Base-by-base conservation (phyloP, 1,140 invertebrate species). In the Ceratina australensis region DNA sequence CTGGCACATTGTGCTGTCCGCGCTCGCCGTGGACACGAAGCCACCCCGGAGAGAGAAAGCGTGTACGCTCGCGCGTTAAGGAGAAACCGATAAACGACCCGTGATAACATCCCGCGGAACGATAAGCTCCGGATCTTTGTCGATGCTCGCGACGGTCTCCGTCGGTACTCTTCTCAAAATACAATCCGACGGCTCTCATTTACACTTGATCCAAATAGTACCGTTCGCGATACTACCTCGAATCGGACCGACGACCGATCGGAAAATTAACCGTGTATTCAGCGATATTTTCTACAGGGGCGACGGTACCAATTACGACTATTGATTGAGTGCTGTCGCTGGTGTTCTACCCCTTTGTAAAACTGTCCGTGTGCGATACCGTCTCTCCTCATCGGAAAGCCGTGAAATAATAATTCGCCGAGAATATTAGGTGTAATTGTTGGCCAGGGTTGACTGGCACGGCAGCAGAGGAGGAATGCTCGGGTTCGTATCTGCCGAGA, bases 1-100 rank as follows among this genome's bases (percentile, higher is more conserved):
- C 75, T 67, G 72, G 79, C 74, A 71, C 79, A 81, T 81, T 81
- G 74, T 81, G 69, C 83, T 75, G 80, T 76, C 82, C 73, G 47
- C 47, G 66, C 72, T 56, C 57, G 20, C 50, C 28, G 22, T 59
- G 22, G 42, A 65, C 24, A 42, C 57, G 10, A 56, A 42, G 13
- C 22, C 49, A 76, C 24, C 33, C 33, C 33, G 33, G 22, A 42
- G 52, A 26, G 22, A 42, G 24, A 56, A 59, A n/a, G 57, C 54
- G 54, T n/a, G 54, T 20, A 57, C 22, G 18, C 4, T n/a, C 18
- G 42, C 66, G 66, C 54, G 78, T 33, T 57, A n/a, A 68, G 22
- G 66, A 56, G 26, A 13, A 56, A 20, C 10, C 33, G 63, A 66
- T 66, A 47, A 47, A 74, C 61, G 56, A 52, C n/a, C 42, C 42